Base-by-base conservation (phyloP, 1,140 invertebrate genomes). In the Eueides isabella region DNA sequence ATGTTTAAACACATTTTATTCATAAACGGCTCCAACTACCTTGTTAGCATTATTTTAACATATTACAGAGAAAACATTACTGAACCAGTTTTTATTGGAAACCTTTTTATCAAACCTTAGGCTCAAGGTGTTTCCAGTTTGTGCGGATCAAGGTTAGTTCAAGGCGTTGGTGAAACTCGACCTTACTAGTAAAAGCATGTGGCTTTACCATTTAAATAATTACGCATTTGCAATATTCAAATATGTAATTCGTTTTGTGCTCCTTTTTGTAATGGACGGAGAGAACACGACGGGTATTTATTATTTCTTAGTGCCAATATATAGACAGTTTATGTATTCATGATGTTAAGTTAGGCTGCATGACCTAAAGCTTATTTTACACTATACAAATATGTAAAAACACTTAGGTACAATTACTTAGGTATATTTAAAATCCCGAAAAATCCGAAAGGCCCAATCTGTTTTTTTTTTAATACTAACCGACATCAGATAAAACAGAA, bases 151-250 rank as follows among this genome's bases (percentile, higher is more conserved):
- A 72, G 71, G 71, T 72, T 66, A 66, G 63, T 38, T 72, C 63
- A 72, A 72, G 70, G 74, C 69, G 55, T 29, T 61, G 68, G 68
- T 61, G 68, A 70, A 70, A 70, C 68, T 70, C 44, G 55, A 70
- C 68, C 61, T 70, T 28, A 38, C 33, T 19, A 44, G 44, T 61
- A 30, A 55, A 61, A 68, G 67, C 48, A 70, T 62, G 68, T 41
- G 14, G 68, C 7, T 38, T 62, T 63, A 62, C 68, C 61, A 70
- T 70, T 70, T 70, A 62, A 63, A 63, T 63, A 63, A 70, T 63
- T 33, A 70, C 61, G 30, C 26, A 9, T 55, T 55, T 55, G 48
- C 48, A 55, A 55, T 26, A 55, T 55, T 55, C 23, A 55, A 12
- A 55, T 55, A n/a, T 26, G 35, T 44, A 5, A 38, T 38, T 55